Evolutionary conservation across 1,140 invertebrate genomes (phyloP).

Genomic region (Conus ventricosus): DNA sequence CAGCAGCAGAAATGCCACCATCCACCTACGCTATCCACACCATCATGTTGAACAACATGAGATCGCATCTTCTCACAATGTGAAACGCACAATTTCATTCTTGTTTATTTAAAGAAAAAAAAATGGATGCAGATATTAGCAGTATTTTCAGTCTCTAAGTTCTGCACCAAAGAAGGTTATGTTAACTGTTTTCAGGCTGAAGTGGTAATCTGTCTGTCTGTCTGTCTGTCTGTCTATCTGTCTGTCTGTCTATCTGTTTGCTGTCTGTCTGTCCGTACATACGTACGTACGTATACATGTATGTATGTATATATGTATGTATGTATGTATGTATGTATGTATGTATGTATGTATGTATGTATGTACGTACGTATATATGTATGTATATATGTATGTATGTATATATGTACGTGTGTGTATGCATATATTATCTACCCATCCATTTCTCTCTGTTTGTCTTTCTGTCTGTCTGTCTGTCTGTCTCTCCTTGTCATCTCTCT

Average conservation of each 20-base stretch:
- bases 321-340: neutral
- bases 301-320: neutral
- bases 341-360: neutral
- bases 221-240: neutral
- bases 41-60: too few species aligned
- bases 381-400: neutral
- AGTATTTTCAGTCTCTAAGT: too few species aligned
- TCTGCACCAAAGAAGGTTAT: too few species aligned
- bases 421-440: neutral
- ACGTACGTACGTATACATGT: neutral
- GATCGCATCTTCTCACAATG: too few species aligned
- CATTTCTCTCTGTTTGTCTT: neutral
- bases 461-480: neutral
- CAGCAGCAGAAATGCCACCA: too few species aligned
- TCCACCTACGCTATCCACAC: too few species aligned
- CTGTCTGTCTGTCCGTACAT: neutral
- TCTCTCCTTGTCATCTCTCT: neutral
- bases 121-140: too few species aligned
- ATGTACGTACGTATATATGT: neutral
- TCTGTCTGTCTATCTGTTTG: neutral
- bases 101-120: too few species aligned
- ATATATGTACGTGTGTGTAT: neutral
- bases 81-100: too few species aligned
- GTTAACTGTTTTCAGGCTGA: too few species aligned
- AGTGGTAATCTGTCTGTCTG: too few species aligned